Evolutionary conservation across 2,888 invertebrate genomes (phyloP).

Genomic region (Pollenia griseotomentosa): DNA sequence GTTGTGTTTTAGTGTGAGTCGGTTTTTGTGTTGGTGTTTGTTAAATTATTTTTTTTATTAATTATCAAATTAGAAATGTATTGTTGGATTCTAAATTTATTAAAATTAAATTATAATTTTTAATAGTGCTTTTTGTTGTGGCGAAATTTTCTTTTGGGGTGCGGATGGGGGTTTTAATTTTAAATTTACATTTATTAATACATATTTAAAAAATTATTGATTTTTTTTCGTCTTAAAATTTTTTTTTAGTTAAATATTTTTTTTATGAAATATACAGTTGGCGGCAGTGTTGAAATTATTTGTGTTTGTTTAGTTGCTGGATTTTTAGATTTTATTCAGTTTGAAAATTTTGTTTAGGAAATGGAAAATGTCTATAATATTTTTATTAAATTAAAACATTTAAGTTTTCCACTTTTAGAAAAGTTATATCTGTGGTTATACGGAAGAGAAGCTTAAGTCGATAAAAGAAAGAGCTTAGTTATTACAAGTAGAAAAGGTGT

Average conservation of each 20-base stretch:
- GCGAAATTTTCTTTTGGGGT: background rate
- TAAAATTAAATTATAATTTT: constrained; percentile 13
- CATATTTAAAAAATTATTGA: background rate
- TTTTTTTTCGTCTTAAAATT: background rate
- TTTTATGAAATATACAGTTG: constrained; percentile 43
- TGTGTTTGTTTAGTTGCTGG: background rate
- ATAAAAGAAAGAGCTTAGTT: no score
- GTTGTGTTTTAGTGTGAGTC: constrained; percentile 24
- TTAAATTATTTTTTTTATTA: background rate
- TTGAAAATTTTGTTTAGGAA: background rate
- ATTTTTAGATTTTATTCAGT: background rate
- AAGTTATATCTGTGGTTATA: no score
- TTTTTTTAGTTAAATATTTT: background rate
- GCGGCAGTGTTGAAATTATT: constrained; percentile 49
- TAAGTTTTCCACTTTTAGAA: no score
- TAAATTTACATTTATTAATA: constrained; percentile 2
- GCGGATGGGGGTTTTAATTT: background rate
- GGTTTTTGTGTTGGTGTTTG: background rate
- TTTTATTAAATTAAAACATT: no score
- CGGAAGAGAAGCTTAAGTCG: no score
- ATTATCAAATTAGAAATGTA: constrained; percentile 5
- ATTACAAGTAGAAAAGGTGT: no score
- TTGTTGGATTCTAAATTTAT: constrained; percentile 41
- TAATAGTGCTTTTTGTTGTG: constrained; percentile 28
- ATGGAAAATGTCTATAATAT: no score